Evolutionary conservation across 2,888 invertebrate genomes (phyloP).

Genomic region (Automeris io): DNA sequence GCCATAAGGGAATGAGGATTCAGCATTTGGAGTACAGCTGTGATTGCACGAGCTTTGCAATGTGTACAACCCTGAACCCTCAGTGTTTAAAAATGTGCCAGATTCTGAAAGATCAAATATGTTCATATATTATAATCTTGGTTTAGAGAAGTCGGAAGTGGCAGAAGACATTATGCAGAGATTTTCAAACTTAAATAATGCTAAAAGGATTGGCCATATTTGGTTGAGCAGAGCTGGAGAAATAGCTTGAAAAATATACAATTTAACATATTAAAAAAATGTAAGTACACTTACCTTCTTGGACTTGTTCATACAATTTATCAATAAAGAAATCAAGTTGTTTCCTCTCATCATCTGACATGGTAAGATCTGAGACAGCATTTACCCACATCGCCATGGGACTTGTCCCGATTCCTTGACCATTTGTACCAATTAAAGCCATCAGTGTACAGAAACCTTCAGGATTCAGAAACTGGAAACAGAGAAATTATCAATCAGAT

Average conservation of each 20-base stretch:
- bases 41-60: conserved; percentile 95
- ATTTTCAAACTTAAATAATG: too few relatives aligned
- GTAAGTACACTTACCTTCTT: conserved; percentile 79
- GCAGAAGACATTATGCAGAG: too few relatives aligned
- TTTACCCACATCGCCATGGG: conserved; percentile 92
- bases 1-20: conserved; percentile 88
- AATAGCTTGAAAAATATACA: not conserved
- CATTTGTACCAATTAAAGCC: conserved; percentile 91
- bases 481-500: conserved; percentile 1
- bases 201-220: not conserved
- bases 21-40: conserved; percentile 93
- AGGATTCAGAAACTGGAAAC: conserved; percentile 80
- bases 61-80: conserved; percentile 92
- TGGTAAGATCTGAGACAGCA: conserved; percentile 81
- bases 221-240: not conserved
- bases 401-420: conserved; percentile 96
- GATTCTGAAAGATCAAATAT: conserved; percentile 56
- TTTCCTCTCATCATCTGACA: conserved; percentile 81
- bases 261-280: not conserved
- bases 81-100: conserved; percentile 91
- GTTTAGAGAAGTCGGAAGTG: too few relatives aligned
- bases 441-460: conserved; percentile 86
- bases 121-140: too few relatives aligned
- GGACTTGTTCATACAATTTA: conserved; percentile 87
- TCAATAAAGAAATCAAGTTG: conserved; percentile 87